A percentile compares a stretch with the other conserved stretches of the same genome.
phyloP scores from a whole-genome alignment of 2,888 invertebrate species.

The Macrophya alboannulata region DNA sequence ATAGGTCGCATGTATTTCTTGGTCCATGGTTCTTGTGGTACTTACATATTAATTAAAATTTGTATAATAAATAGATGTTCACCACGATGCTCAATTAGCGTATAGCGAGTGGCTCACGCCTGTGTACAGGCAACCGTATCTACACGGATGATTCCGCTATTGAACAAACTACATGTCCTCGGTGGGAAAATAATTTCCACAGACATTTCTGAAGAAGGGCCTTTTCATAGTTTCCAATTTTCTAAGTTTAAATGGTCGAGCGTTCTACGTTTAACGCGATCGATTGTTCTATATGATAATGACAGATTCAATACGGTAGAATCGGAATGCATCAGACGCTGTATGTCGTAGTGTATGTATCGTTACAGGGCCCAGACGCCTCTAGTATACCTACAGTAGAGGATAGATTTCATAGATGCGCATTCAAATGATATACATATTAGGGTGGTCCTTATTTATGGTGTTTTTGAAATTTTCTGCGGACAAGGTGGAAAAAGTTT shows the following conservation, averaged over 20 bases:
- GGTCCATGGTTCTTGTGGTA: background rate
- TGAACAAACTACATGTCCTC: background rate
- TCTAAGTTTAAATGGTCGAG: background rate
- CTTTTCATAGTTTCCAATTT: background rate
- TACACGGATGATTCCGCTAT: slow-evolving; percentile 10
- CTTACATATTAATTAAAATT: background rate
- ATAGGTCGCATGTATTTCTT: background rate
- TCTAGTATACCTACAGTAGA: background rate
- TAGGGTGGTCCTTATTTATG: no score
- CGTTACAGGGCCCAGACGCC: background rate
- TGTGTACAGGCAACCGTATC: slow-evolving; percentile 30
- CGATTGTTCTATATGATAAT: background rate
- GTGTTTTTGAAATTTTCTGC: no score
- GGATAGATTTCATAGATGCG: background rate
- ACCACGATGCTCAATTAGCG: background rate
- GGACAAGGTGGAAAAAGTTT: no score
- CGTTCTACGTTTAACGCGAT: no score
- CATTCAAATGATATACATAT: no score
- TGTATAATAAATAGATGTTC: slow-evolving; percentile 6
- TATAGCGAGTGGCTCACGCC: background rate
- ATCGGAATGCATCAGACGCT: background rate
- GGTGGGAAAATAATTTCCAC: background rate
- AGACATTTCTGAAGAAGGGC: background rate
- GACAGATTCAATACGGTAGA: background rate
- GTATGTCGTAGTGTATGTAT: background rate